Evolutionary conservation across 2,113 vertebrate genomes (phyloP).

Genomic region (Tupaia chinensis): DNA sequence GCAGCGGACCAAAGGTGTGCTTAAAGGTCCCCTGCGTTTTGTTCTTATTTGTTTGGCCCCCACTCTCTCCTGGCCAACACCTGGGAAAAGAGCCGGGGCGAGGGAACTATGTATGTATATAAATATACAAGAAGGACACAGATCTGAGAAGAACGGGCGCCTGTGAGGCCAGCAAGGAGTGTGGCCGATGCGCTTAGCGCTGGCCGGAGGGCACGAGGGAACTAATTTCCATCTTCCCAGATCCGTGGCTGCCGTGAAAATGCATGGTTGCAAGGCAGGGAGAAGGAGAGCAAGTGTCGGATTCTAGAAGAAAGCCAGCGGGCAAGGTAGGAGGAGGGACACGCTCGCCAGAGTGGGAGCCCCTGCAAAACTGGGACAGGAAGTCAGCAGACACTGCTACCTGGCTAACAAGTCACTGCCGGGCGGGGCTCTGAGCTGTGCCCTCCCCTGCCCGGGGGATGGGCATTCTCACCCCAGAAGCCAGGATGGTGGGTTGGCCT

Average conservation of each 20-base stretch:
- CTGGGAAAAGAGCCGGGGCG: conserved; percentile 22
- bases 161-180: neutral
- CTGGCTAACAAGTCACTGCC: neutral
- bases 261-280: neutral
- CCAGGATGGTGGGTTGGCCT: neutral
- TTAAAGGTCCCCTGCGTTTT: conserved; percentile 68
- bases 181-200: neutral
- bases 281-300: neutral
- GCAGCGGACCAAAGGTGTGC: conserved; percentile 85
- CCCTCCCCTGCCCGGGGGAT: neutral
- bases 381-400: neutral
- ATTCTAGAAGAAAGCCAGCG: neutral
- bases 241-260: neutral
- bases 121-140: neutral
- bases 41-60: neutral
- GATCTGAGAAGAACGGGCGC: neutral
- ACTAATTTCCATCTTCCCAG: neutral
- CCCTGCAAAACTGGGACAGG: neutral
- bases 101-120: neutral
- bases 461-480: neutral
- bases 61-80: conserved; percentile 74
- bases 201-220: neutral
- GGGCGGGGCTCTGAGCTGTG: too few relatives aligned
- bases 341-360: neutral
- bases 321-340: neutral